A percentile compares a stretch with the other conserved stretches of the same genome.
These are phyloP conservation scores for Datnioides undecimradiatus DNA, from an alignment of 2,113 vertebrate species.

Conservation along the genomic window DNA sequence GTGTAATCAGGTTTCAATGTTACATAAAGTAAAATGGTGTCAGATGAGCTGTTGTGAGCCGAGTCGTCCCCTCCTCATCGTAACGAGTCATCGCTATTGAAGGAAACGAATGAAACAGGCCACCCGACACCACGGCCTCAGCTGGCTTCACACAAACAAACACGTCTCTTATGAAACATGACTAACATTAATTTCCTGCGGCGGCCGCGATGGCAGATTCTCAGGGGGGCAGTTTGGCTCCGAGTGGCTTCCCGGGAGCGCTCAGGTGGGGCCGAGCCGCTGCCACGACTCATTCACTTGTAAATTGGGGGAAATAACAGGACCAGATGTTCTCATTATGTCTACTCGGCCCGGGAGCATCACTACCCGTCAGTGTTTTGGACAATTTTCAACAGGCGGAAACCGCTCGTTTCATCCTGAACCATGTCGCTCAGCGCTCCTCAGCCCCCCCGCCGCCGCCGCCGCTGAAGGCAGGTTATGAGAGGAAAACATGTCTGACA, in stretches of 20 bases:
- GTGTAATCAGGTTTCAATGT: background rate
- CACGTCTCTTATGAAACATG: slow-evolving; percentile 25
- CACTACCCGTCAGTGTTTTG: slow-evolving; percentile 27
- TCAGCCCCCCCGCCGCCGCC: background rate
- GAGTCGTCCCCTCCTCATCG: background rate
- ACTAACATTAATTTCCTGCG: slow-evolving; percentile 28
- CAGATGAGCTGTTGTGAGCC: background rate
- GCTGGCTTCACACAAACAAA: slow-evolving; percentile 5
- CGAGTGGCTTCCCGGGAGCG: background rate
- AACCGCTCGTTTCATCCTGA: slow-evolving; percentile 36
- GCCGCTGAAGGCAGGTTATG: slow-evolving; percentile 15
- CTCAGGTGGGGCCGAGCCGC: slow-evolving; percentile 39
- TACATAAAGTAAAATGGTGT: background rate
- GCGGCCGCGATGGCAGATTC: background rate
- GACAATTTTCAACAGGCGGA: slow-evolving; percentile 31
- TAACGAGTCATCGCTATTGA: background rate
- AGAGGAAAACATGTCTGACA: background rate
- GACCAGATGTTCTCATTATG: slow-evolving; percentile 59
- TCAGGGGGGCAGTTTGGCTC: background rate
- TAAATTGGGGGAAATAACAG: slow-evolving; percentile 60
- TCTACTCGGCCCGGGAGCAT: slow-evolving; percentile 30
- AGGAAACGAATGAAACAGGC: background rate
- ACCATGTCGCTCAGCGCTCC: background rate
- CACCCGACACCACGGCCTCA: background rate
- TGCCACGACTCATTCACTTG: slow-evolving; percentile 45